A percentile compares a stretch with the other conserved stretches of the same genome.
Evolutionary conservation across 1,140 invertebrate species (phyloP).

Genomic region (Plutomurus gul): DNA sequence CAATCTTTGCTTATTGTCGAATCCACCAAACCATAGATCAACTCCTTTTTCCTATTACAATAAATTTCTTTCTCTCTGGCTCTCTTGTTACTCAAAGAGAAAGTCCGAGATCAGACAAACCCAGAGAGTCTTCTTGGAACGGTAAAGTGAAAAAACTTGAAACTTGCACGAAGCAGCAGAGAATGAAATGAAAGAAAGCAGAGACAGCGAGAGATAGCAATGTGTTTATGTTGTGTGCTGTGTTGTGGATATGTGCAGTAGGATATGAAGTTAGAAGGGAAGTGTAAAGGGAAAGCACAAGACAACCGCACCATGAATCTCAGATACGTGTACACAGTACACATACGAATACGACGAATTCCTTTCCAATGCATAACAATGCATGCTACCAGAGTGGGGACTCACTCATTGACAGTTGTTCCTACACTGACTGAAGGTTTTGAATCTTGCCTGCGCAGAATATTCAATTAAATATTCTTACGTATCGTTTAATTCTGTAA

Average conservation of each 20-base stretch:
- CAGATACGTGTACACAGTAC: not conserved
- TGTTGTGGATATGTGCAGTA: no score
- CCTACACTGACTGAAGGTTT: no score
- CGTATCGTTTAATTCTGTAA: no score
- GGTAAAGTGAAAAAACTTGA: slow-evolving; percentile 1
- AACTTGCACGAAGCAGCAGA: not conserved
- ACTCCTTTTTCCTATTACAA: not conserved
- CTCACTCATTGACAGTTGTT: no score
- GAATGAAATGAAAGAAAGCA: not conserved
- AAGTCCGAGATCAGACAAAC: not conserved
- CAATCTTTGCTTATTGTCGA: not conserved
- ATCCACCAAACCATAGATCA: not conserved
- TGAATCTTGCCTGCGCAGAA: no score
- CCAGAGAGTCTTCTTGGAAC: not conserved
- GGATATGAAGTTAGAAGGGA: not conserved
- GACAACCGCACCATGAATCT: not conserved
- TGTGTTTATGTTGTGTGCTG: not conserved
- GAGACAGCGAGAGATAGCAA: not conserved
- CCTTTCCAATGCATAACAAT: no score
- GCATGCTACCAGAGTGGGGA: no score
- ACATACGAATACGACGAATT: no score
- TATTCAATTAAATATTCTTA: no score
- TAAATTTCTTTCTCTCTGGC: not conserved
- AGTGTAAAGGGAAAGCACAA: not conserved
- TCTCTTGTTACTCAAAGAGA: not conserved